phyloP scores from a whole-genome alignment of 2,888 invertebrate species.

The Oxystoma pomonae region DNA sequence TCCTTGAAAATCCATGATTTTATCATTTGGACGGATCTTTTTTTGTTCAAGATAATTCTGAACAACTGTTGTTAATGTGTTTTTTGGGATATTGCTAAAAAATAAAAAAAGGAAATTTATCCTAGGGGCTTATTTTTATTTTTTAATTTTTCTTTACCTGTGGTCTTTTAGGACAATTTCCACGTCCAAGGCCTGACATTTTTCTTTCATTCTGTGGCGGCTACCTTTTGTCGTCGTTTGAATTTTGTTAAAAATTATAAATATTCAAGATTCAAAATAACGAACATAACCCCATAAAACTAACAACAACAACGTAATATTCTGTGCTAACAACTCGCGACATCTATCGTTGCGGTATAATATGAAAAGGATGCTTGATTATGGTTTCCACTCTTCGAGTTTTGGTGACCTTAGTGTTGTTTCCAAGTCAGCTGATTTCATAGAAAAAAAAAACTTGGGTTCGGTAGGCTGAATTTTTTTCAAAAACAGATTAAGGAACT shows the following conservation, averaged over 20 bases:
- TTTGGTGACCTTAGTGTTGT: too few species aligned
- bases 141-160: neutral
- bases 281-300: neutral
- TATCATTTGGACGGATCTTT: constrained; percentile 34
- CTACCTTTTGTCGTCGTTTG: too few species aligned
- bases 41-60: constrained; percentile 33
- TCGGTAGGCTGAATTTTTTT: neutral
- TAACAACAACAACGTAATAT: too few species aligned
- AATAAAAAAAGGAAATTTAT: neutral
- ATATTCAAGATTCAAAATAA: neutral
- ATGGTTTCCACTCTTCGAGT: too few species aligned
- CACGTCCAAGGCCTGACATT: neutral
- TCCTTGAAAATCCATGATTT: constrained; percentile 35
- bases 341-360: too few species aligned
- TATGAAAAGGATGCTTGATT: too few species aligned
- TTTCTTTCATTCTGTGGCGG: neutral
- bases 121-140: neutral
- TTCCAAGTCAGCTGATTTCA: too few species aligned
- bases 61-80: constrained; percentile 32
- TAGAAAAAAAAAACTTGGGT: neutral
- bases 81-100: constrained; percentile 18
- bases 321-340: too few species aligned
- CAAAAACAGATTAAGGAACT: neutral
- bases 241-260: too few species aligned
- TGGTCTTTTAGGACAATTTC: neutral